These are phyloP conservation scores for Phanerotoma sp. DNA, from an alignment of 2,888 invertebrate genomes.

Conservation along the genomic window DNA sequence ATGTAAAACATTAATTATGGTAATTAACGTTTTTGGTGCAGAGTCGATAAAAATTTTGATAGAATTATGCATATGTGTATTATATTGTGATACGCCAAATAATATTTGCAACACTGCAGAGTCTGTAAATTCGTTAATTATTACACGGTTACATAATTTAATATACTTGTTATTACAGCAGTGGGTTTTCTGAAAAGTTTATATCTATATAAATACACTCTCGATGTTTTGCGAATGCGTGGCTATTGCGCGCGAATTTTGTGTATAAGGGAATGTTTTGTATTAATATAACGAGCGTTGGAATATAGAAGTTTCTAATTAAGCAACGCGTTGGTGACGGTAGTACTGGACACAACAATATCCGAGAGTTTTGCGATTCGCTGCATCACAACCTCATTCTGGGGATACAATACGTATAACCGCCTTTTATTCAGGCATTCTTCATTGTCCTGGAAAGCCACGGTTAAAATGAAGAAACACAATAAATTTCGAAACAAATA, in stretches of 20 bases:
- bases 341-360: slow-evolving; percentile 50
- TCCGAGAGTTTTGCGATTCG: slow-evolving; percentile 39
- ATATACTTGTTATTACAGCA: slow-evolving; percentile 8
- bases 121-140: slow-evolving; percentile 56
- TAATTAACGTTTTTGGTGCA: no score
- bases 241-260: slow-evolving; percentile 42
- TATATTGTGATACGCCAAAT: not conserved
- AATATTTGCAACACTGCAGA: no score
- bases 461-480: not conserved
- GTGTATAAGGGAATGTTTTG: slow-evolving; percentile 43
- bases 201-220: no score
- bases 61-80: not conserved
- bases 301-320: slow-evolving; percentile 55
- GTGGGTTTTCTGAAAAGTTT: slow-evolving; percentile 51
- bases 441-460: not conserved
- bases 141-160: slow-evolving; percentile 47
- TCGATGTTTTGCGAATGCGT: slow-evolving; percentile 45
- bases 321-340: slow-evolving; percentile 43
- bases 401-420: not conserved
- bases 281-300: slow-evolving; percentile 56
- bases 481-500: not conserved
- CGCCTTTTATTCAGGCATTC: slow-evolving; percentile 21
- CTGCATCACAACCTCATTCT: slow-evolving; percentile 40
- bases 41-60: no score
- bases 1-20: no score